Percentiles rank a stretch among this genome's conserved stretches.
Conservation (phyloP, 2,113 vertebrate species). For the Propithecus coquereli region DNA sequence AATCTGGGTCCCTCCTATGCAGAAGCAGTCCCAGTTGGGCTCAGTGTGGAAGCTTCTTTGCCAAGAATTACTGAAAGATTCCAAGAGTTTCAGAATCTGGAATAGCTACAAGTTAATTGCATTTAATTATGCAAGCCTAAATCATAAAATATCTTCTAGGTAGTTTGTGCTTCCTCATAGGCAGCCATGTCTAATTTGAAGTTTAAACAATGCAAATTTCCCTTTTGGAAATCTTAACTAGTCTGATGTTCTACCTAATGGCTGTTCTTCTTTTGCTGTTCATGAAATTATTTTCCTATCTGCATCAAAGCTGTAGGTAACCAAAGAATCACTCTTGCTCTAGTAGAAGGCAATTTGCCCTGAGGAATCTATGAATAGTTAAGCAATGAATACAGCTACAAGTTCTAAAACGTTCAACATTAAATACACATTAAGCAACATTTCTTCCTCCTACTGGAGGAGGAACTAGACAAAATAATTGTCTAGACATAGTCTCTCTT, state of each 20-base stretch:
- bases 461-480: neutral
- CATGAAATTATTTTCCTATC: slow-evolving; percentile 49
- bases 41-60: slow-evolving; percentile 32
- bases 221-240: slow-evolving; percentile 67
- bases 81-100: slow-evolving; percentile 70
- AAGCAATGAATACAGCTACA: neutral
- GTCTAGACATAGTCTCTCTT: neutral
- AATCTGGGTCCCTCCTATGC: slow-evolving; percentile 50
- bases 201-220: slow-evolving; percentile 70
- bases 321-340: slow-evolving; percentile 29
- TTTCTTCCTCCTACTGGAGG: neutral
- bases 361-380: slow-evolving; percentile 65
- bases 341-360: slow-evolving; percentile 41
- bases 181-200: slow-evolving; percentile 69
- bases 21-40: slow-evolving; percentile 40
- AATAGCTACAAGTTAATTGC: slow-evolving; percentile 76
- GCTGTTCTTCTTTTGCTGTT: slow-evolving; percentile 26
- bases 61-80: slow-evolving; percentile 74
- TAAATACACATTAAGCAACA: neutral
- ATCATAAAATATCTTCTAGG: slow-evolving; percentile 67
- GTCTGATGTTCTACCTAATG: slow-evolving; percentile 43
- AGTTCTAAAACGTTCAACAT: slow-evolving; percentile 1
- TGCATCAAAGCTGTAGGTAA: slow-evolving; percentile 33
- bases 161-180: slow-evolving; percentile 67
- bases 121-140: slow-evolving; percentile 72